phyloP scores from a whole-genome alignment of 2,888 invertebrate species.

The Asteroscopus sphinx region DNA sequence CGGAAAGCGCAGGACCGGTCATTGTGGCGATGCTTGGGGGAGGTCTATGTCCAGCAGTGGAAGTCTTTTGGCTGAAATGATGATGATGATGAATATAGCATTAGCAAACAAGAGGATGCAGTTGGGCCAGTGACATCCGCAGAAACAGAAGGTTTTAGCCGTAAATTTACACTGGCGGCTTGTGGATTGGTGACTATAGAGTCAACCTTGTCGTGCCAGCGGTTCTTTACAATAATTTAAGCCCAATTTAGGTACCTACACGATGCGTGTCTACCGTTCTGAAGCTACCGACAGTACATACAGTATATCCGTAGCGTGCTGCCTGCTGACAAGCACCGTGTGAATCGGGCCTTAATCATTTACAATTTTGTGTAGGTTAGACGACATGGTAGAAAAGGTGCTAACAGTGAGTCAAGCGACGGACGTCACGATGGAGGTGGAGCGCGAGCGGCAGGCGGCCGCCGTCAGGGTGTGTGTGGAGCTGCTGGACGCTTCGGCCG shows the following conservation, averaged over 20 bases:
- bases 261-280: not conserved
- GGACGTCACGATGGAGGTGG: conserved; percentile 73
- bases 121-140: not conserved
- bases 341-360: conserved; percentile 1
- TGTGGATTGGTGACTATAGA: not conserved
- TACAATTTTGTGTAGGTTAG: conserved; percentile 60
- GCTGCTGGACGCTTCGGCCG: conserved; percentile 77
- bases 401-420: conserved; percentile 74
- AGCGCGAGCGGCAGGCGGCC: conserved; percentile 72
- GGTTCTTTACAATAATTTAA: not conserved
- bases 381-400: conserved; percentile 81
- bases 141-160: not conserved
- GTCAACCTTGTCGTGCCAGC: not conserved
- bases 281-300: too few species aligned
- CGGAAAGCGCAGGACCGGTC: too few species aligned
- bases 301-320: too few species aligned
- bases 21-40: too few species aligned
- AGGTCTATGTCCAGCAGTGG: too few species aligned
- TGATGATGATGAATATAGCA: too few species aligned
- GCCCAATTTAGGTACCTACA: not conserved
- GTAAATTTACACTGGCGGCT: not conserved
- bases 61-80: too few species aligned
- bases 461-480: conserved; percentile 75
- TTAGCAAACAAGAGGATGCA: too few species aligned
- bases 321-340: not conserved